Conservation (phyloP, 2,888 invertebrate genomes). For the Zeuzera pyrina region DNA sequence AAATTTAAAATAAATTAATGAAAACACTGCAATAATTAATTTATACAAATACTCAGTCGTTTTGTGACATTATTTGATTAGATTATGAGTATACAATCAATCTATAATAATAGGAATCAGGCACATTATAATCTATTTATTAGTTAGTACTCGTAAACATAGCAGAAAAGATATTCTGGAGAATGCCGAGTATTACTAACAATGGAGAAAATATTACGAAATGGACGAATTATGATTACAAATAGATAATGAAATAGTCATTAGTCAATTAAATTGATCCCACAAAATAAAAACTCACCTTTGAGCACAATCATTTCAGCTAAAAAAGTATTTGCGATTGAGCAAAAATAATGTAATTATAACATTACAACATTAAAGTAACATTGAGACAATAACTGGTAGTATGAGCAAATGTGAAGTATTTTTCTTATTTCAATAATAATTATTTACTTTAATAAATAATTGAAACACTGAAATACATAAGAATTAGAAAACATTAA, state of each 20-base stretch:
- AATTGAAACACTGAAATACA: slow-evolving; percentile 18
- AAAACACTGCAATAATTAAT: slow-evolving; percentile 66
- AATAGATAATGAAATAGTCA: background rate
- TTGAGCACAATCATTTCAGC: background rate
- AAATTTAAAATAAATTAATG: slow-evolving; percentile 67
- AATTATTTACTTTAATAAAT: slow-evolving; percentile 1
- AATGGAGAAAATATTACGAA: no score
- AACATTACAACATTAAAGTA: background rate
- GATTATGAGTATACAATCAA: slow-evolving; percentile 59
- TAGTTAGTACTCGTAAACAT: no score
- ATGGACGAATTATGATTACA: no score
- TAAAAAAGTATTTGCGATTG: background rate
- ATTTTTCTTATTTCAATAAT: no score
- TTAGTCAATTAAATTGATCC: background rate
- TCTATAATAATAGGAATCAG: slow-evolving; percentile 71
- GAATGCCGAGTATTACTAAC: no score
- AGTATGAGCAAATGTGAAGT: background rate
- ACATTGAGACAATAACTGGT: background rate
- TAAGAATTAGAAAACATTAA: slow-evolving; percentile 23
- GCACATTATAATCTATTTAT: slow-evolving; percentile 59
- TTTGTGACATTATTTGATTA: slow-evolving; percentile 67
- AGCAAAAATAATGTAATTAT: background rate
- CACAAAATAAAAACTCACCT: background rate
- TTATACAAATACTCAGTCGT: slow-evolving; percentile 70
- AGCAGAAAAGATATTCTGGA: no score